Percentiles rank a stretch among this genome's conserved stretches.
phyloP scores from a whole-genome alignment of 1,140 invertebrate genomes.

The Cotesia vestalis region DNA sequence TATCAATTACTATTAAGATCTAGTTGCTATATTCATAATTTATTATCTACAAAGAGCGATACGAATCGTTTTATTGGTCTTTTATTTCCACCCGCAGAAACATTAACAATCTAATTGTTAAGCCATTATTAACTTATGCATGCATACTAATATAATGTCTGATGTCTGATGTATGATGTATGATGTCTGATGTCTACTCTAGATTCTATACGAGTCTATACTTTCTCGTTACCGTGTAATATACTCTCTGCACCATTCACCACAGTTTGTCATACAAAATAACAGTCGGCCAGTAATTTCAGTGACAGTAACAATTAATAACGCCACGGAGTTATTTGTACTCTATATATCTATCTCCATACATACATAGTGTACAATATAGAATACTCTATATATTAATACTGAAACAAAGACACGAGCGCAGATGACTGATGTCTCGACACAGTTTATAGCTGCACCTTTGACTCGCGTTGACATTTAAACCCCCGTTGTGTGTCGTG shows the following conservation, averaged over 20 bases:
- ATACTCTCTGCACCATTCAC: neutral
- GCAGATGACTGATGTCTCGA: constrained; percentile 14
- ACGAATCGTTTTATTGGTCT: no score
- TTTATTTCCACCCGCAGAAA: no score
- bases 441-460: constrained; percentile 15
- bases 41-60: no score
- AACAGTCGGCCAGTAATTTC: neutral
- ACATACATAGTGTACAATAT: no score
- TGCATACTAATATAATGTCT: no score
- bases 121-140: no score
- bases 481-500: neutral
- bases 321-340: neutral
- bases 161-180: no score
- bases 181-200: no score
- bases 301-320: constrained; percentile 16
- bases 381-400: neutral
- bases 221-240: neutral
- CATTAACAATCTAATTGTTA: no score
- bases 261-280: neutral
- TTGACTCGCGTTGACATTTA: constrained; percentile 8
- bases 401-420: constrained; percentile 1
- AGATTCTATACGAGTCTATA: neutral
- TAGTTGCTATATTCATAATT: no score
- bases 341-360: no score
- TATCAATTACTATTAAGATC: no score